Percentiles rank a stretch among this genome's conserved stretches.
These are phyloP conservation scores for Ochlodes sylvanus DNA, from an alignment of 2,888 invertebrate species.

Conservation along the genomic window DNA sequence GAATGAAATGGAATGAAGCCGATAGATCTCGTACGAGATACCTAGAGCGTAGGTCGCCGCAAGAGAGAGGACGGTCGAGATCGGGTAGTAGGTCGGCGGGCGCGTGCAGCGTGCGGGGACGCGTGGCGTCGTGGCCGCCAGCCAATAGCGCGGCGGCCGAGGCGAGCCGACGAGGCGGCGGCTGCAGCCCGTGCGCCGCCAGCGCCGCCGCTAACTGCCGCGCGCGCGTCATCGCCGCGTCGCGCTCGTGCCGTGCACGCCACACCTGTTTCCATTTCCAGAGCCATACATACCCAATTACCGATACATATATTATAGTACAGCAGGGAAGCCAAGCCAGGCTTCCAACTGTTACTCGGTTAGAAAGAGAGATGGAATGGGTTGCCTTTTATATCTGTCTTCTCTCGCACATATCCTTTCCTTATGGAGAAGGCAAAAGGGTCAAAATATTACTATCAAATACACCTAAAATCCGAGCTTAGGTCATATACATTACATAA, in stretches of 20 bases:
- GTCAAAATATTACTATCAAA: no score
- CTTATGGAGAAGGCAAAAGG: no score
- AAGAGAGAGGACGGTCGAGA: slow-evolving; percentile 80
- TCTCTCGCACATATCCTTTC: no score
- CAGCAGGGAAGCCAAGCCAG: no score
- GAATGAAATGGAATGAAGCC: no score
- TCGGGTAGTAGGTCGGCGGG: slow-evolving; percentile 77
- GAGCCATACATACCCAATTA: no score
- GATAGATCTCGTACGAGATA: slow-evolving; percentile 39
- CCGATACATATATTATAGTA: no score
- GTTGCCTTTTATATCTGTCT: no score
- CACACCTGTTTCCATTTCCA: slow-evolving; percentile 84
- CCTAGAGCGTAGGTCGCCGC: slow-evolving; percentile 77
- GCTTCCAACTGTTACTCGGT: no score
- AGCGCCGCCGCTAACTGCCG: slow-evolving; percentile 94
- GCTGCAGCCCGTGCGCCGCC: slow-evolving; percentile 92
- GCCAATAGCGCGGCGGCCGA: slow-evolving; percentile 86
- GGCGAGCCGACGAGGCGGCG: slow-evolving; percentile 88
- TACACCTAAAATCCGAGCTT: no score
- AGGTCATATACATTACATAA: no score
- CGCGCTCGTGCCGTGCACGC: slow-evolving; percentile 96
- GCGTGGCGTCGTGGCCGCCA: slow-evolving; percentile 83
- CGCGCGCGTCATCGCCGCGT: slow-evolving; percentile 93
- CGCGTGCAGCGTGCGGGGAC: slow-evolving; percentile 72
- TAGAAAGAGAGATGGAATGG: no score